These are phyloP conservation scores for Callorhinus ursinus DNA, from an alignment of 2,113 vertebrate species.

Conservation along the genomic window DNA sequence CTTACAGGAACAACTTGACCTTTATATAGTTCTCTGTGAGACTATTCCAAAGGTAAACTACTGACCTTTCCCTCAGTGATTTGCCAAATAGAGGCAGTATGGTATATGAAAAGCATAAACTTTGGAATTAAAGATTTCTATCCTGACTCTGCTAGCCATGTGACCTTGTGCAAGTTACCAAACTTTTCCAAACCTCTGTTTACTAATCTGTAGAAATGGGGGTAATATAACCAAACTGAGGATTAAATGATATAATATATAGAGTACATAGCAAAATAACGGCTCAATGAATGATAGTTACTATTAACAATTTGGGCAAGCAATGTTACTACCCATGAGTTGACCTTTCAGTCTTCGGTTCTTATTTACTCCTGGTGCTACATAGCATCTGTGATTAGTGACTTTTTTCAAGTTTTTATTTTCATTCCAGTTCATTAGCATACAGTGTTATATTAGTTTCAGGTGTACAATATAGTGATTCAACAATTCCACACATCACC, in stretches of 20 bases:
- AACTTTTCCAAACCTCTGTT: not conserved
- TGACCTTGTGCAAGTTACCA: not conserved
- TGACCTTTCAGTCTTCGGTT: not conserved
- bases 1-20: not conserved
- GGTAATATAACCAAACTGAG: not conserved
- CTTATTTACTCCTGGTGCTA: not conserved
- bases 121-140: not conserved
- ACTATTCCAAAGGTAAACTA: not conserved
- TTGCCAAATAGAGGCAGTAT: not conserved
- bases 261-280: not conserved
- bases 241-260: not conserved
- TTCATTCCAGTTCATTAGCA: not conserved
- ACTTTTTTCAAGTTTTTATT: not conserved
- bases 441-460: not conserved
- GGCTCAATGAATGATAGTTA: not conserved
- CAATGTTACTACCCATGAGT: not conserved
- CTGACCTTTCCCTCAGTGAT: not conserved
- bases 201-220: not conserved
- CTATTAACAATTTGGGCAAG: not conserved
- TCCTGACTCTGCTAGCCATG: not conserved
- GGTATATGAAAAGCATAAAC: not conserved
- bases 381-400: not conserved
- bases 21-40: not conserved
- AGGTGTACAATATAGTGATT: not conserved
- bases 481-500: not conserved